Percentiles rank a stretch among this genome's conserved stretches.
Evolutionary conservation across 2,888 invertebrate genomes (phyloP).

Genomic region (Caenorhabditis imperialis): DNA sequence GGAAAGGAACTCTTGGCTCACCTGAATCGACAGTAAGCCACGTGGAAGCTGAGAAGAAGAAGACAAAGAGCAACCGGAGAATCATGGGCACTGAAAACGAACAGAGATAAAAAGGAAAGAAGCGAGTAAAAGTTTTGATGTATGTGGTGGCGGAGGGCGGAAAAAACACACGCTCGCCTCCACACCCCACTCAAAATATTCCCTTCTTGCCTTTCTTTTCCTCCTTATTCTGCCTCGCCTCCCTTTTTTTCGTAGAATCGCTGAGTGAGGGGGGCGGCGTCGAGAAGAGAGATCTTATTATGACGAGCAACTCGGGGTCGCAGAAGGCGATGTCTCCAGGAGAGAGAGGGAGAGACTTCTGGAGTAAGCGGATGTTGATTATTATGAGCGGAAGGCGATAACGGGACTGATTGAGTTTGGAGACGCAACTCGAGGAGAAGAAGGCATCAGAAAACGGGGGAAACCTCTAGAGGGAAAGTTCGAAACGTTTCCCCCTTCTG

Average conservation of each 20-base stretch:
- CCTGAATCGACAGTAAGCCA: slow-evolving; percentile 6
- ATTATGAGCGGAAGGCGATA: slow-evolving; percentile 24
- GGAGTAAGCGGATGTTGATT: slow-evolving; percentile 23
- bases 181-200: slow-evolving; percentile 41
- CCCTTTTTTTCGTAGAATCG: background rate
- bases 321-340: background rate
- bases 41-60: background rate
- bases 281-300: slow-evolving; percentile 7
- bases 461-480: too few relatives aligned
- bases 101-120: background rate
- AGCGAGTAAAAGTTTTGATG: background rate
- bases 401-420: slow-evolving; percentile 42
- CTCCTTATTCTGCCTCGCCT: background rate
- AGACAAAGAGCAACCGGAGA: background rate
- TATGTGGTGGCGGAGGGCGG: background rate
- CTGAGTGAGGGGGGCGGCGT: slow-evolving; percentile 2
- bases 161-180: slow-evolving; percentile 3
- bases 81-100: slow-evolving; percentile 4
- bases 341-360: background rate
- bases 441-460: too few relatives aligned
- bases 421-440: too few relatives aligned
- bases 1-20: background rate
- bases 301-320: background rate
- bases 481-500: too few relatives aligned
- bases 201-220: slow-evolving; percentile 19